Conservation (phyloP, 2,113 vertebrate species). For the Aptenodytes patagonicus region DNA sequence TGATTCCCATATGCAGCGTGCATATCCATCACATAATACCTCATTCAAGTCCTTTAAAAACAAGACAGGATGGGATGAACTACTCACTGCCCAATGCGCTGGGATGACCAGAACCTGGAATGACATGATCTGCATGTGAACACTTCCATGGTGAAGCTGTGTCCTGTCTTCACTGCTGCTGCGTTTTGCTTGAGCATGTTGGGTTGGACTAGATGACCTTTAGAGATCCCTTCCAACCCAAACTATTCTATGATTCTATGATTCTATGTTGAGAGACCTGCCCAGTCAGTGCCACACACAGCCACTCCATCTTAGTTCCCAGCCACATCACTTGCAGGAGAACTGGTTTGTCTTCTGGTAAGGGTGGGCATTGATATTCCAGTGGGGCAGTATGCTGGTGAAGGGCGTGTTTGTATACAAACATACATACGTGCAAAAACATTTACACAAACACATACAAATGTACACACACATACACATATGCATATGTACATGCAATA, state of each 20-base stretch:
- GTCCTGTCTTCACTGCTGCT: not conserved
- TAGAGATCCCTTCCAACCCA: too few relatives aligned
- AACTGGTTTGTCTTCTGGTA: not conserved
- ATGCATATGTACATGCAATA: not conserved
- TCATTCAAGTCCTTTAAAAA: not conserved
- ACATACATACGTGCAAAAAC: accelerated
- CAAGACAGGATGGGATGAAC: not conserved
- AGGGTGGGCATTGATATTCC: not conserved
- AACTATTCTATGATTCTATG: too few relatives aligned
- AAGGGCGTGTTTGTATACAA: not conserved
- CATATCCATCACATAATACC: not conserved
- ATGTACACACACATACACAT: not conserved
- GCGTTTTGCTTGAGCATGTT: not conserved
- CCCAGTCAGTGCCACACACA: not conserved
- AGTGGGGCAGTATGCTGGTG: not conserved
- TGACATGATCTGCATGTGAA: not conserved
- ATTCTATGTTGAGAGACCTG: not conserved
- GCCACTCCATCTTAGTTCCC: not conserved
- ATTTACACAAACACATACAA: not conserved
- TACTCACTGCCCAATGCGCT: not conserved
- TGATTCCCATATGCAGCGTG: not conserved
- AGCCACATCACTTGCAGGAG: not conserved
- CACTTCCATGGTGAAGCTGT: not conserved
- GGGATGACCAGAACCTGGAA: not conserved
- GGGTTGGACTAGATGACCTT: too few relatives aligned